Evolutionary conservation across 2,888 invertebrate species (phyloP).

Genomic region (Sarcophaga rosellei): DNA sequence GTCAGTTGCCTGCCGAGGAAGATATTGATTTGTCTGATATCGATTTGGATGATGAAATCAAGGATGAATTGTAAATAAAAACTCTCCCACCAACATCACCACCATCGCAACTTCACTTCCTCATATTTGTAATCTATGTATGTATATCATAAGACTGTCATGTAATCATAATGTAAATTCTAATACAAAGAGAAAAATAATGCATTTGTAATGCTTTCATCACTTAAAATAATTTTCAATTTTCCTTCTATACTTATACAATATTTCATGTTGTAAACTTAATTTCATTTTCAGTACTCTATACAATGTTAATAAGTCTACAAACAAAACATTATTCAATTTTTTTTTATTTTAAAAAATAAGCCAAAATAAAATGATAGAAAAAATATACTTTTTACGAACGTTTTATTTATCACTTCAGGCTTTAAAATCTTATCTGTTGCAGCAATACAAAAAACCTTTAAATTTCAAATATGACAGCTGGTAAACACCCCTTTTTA

Average conservation of each 20-base stretch:
- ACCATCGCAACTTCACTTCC: constrained; percentile 29
- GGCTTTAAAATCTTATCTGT: no score
- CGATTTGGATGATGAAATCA: constrained; percentile 88
- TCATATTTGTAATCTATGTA: constrained; percentile 34
- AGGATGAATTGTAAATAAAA: constrained; percentile 76
- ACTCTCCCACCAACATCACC: constrained; percentile 6
- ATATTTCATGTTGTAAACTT: no score
- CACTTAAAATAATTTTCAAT: not conserved
- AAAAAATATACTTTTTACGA: not conserved
- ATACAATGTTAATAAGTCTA: no score
- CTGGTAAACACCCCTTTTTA: no score
- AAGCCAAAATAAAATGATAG: not conserved
- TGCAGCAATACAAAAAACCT: no score
- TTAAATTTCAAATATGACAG: no score
- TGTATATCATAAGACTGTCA: constrained; percentile 41
- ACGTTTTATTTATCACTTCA: not conserved
- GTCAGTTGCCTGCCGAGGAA: constrained; percentile 89
- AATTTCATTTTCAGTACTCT: no score
- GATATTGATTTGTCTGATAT: constrained; percentile 96
- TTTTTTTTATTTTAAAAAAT: not conserved
- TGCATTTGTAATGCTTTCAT: constrained; percentile 32
- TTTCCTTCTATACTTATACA: not conserved
- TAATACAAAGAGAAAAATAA: not conserved
- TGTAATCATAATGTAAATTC: constrained; percentile 19
- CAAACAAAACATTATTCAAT: no score